phyloP scores from a whole-genome alignment of 2,888 invertebrate genomes.

The Eledone cirrhosa region DNA sequence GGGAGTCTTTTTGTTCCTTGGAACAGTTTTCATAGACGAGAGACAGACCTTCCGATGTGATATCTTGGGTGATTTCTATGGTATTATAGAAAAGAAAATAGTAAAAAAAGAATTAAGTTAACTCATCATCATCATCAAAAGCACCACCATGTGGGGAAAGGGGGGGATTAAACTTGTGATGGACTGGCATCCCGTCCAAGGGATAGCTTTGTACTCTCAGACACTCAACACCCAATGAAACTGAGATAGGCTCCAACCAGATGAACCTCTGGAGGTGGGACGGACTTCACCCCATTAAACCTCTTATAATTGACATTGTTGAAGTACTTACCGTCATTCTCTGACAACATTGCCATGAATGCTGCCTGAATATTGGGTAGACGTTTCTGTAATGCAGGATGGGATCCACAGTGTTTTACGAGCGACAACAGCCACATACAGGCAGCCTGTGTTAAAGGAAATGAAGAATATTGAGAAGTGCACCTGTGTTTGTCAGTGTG shows the following conservation, averaged over 20 bases:
- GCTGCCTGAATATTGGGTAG: slow-evolving; percentile 79
- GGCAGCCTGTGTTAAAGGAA: slow-evolving; percentile 73
- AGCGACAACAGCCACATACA: slow-evolving; percentile 88
- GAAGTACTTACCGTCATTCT: slow-evolving; percentile 80
- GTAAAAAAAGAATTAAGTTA: not conserved
- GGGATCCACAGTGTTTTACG: slow-evolving; percentile 80
- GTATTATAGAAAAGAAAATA: too few relatives aligned
- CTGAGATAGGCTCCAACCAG: too few relatives aligned
- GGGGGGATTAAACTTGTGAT: too few relatives aligned
- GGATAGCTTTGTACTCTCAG: too few relatives aligned
- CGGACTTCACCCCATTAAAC: too few relatives aligned
- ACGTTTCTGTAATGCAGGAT: slow-evolving; percentile 75
- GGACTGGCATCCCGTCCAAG: too few relatives aligned
- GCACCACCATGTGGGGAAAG: not conserved
- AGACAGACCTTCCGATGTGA: slow-evolving; percentile 89
- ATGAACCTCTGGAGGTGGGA: too few relatives aligned
- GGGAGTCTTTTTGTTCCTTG: slow-evolving; percentile 75
- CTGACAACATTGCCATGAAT: slow-evolving; percentile 87
- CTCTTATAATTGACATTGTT: too few relatives aligned
- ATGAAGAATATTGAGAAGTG: not conserved
- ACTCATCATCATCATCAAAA: too few relatives aligned
- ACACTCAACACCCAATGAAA: too few relatives aligned
- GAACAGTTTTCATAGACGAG: slow-evolving; percentile 85
- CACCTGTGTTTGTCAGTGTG: too few relatives aligned
- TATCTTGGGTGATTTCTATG: slow-evolving; percentile 90